Evolutionary conservation across 2,888 invertebrate genomes (phyloP).

Genomic region (Abscondita cerata): DNA sequence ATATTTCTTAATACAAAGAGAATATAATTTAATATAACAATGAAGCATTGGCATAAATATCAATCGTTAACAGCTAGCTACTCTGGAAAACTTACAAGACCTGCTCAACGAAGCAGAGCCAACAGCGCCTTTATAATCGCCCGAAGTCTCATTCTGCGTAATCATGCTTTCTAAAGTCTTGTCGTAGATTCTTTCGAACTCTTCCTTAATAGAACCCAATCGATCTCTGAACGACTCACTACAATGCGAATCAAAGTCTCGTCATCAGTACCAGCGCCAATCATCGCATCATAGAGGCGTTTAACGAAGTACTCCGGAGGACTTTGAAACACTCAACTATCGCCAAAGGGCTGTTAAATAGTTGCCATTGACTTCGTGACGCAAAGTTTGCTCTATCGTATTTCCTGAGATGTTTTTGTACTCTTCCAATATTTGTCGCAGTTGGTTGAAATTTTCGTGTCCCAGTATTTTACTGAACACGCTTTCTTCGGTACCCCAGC

Average conservation of each 20-base stretch:
- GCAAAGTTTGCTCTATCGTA: constrained; percentile 76
- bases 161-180: constrained; percentile 68
- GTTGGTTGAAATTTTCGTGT: constrained; percentile 76
- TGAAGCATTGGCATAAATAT: neutral
- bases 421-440: constrained; percentile 73
- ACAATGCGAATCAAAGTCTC: constrained; percentile 73
- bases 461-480: constrained; percentile 75
- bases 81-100: neutral
- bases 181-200: constrained; percentile 74
- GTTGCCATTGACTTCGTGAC: constrained; percentile 71
- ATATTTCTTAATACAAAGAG: no score
- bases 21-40: neutral
- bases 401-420: constrained; percentile 76
- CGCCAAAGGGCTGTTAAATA: constrained; percentile 71
- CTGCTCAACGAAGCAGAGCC: constrained; percentile 60
- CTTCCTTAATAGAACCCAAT: constrained; percentile 73
- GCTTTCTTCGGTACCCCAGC: constrained; percentile 77
- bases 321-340: constrained; percentile 74
- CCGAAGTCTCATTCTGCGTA: constrained; percentile 68
- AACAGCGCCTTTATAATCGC: constrained; percentile 72
- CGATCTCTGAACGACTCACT: constrained; percentile 73
- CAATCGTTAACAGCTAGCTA: no score
- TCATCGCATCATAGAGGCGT: constrained; percentile 69
- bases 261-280: constrained; percentile 77
- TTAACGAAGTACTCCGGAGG: constrained; percentile 74